phyloP scores from a whole-genome alignment of 2,797 vertebrate genomes.

The Platyrinchus mystaceus region DNA sequence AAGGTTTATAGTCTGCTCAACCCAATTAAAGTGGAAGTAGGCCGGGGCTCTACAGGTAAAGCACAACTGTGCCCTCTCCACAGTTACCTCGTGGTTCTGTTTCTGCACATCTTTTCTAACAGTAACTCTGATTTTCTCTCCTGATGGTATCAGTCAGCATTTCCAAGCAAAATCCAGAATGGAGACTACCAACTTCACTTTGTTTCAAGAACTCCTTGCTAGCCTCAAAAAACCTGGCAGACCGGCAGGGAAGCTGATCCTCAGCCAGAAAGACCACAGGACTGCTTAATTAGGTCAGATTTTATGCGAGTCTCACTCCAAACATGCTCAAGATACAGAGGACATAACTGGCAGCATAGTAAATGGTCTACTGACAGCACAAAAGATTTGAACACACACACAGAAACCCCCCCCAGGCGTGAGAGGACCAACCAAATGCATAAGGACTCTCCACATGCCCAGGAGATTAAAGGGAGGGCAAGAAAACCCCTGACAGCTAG shows the following conservation, averaged over 20 bases:
- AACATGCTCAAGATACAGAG: neutral
- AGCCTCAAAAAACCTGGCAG: neutral
- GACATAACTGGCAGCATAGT: neutral
- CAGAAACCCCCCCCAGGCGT: neutral
- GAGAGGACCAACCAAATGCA: neutral
- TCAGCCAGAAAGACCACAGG: neutral
- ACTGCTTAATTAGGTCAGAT: slow-evolving; percentile 34
- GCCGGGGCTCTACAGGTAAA: slow-evolving; percentile 28
- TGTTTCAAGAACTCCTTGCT: neutral
- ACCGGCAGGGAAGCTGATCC: slow-evolving; percentile 2
- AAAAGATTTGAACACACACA: neutral
- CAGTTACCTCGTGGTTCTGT: neutral
- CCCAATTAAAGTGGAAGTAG: slow-evolving; percentile 38
- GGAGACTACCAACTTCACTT: neutral
- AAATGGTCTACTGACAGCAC: neutral
- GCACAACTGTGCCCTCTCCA: neutral
- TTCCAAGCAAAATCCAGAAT: neutral
- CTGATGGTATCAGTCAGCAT: neutral
- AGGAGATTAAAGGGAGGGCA: neutral
- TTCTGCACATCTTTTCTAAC: neutral
- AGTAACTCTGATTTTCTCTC: neutral
- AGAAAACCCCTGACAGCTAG: neutral
- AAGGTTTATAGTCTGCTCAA: neutral
- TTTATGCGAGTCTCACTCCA: slow-evolving; percentile 22
- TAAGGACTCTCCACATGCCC: neutral